These are phyloP conservation scores for Oscheius sp. DNA, from an alignment of 1,140 invertebrate species.

Conservation along the genomic window DNA sequence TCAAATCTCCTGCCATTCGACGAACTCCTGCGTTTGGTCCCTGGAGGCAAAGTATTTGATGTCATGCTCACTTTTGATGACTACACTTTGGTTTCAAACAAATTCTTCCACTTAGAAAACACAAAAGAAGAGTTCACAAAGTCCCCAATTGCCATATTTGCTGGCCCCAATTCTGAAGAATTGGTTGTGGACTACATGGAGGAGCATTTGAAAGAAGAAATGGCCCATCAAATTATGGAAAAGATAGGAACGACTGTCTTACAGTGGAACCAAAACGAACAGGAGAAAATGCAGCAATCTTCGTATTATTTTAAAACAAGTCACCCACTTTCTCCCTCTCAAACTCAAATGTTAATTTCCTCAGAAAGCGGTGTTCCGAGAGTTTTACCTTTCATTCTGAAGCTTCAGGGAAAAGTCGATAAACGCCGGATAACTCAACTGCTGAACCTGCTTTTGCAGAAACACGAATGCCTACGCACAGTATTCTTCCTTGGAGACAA, in stretches of 20 bases:
- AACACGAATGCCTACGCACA: not conserved
- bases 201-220: not conserved
- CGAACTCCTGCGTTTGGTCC: not conserved
- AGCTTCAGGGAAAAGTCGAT: not conserved
- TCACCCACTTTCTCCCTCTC: too few species aligned
- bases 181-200: not conserved
- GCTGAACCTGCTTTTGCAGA: not conserved
- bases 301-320: too few species aligned
- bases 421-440: not conserved
- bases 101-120: not conserved
- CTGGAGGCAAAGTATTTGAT: not conserved
- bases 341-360: not conserved
- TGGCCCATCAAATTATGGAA: not conserved
- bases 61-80: slow-evolving; percentile 5
- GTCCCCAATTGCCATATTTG: not conserved
- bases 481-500: not conserved
- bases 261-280: not conserved
- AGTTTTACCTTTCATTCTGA: not conserved
- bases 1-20: not conserved
- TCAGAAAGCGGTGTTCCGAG: not conserved
- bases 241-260: not conserved
- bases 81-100: not conserved
- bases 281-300: not conserved
- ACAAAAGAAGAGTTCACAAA: not conserved
- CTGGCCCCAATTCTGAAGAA: not conserved